Evolutionary conservation across 2,113 vertebrate species (phyloP).

Genomic region (Pterocles orientalis): DNA sequence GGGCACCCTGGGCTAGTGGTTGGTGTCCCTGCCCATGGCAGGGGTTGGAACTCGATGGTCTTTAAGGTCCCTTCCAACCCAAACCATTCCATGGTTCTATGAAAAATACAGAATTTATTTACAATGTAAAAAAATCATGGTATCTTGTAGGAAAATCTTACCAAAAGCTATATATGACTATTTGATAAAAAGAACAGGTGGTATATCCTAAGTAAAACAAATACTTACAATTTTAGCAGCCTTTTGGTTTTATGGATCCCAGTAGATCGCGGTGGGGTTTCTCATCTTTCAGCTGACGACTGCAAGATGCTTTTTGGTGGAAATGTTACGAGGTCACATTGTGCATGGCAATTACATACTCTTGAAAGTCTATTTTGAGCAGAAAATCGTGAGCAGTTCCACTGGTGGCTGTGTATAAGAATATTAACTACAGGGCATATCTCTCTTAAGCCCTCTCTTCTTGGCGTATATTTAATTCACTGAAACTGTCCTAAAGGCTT

Average conservation of each 20-base stretch:
- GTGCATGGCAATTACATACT: rapidly evolving
- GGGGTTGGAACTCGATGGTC: too few relatives aligned
- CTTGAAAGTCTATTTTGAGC: not conserved
- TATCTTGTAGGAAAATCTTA: not conserved
- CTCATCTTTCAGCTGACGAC: not conserved
- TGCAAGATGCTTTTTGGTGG: not conserved
- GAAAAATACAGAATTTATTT: not conserved
- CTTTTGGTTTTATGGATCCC: not conserved
- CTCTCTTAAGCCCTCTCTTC: conserved; percentile 13
- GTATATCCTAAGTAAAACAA: not conserved
- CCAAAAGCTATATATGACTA: not conserved
- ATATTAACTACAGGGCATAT: conserved; percentile 12
- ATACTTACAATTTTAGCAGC: not conserved
- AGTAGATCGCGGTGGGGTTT: not conserved
- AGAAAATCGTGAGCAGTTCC: not conserved
- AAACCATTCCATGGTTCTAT: too few relatives aligned
- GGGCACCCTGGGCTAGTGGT: too few relatives aligned
- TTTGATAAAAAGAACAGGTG: not conserved
- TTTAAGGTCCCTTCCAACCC: too few relatives aligned
- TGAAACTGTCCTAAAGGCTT: conserved; percentile 7
- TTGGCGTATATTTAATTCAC: conserved; percentile 22
- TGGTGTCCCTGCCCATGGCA: too few relatives aligned
- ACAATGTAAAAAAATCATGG: not conserved
- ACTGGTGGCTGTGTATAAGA: not conserved
- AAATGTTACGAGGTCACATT: not conserved